Evolutionary conservation across 1,140 invertebrate species (phyloP), one percentile per base, ranked within the genome.

Genomic region (Temnothorax curvispinosus): DNA sequence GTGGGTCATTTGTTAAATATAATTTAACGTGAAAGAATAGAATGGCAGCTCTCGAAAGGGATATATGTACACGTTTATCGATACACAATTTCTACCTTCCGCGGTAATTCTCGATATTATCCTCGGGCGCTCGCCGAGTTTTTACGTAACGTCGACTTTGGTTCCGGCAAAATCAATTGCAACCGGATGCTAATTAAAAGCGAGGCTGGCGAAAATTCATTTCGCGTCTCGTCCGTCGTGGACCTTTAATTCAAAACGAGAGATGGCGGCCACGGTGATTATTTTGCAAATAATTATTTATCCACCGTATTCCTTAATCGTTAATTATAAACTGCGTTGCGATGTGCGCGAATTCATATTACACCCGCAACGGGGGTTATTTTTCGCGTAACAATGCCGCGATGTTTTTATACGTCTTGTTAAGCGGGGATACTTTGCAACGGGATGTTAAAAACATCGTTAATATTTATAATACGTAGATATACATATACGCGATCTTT

Each of bases 181-280:
- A 41, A 85, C 62, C 52, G 38, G 60, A 84, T 84, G 54, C 54
- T 84, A 84, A 84, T 75, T 84, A 84, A 84, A 84, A 60, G 27
- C 52, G 54, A 82, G 67, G 9, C 58, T 60, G 47, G 35, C 47
- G 60, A 85, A 78, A 80, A 85, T 85, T 85, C 74, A 78, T 85
- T 80, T 64, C 50, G 38, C 84, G 35, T 64, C 21, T 35, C 32
- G 41, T 8, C 3, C n/a, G 35, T 35, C 78, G 18, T 15, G 38
- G 9, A 3, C 65, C 27, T 60, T 81, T 44, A 50, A 82, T 60
- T 60, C 80, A 50, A 47, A 60, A 75, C 41, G 80, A 84, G 80
- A 84, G 18, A 72, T 21, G 67, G 41, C 27, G 56, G 27, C 50
- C 21, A 8, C 47, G 32, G 18, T 71, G 56, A 84, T 84, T 82